Base-by-base conservation (phyloP, 2,113 vertebrate species). In the Hemichromis elongatus region DNA sequence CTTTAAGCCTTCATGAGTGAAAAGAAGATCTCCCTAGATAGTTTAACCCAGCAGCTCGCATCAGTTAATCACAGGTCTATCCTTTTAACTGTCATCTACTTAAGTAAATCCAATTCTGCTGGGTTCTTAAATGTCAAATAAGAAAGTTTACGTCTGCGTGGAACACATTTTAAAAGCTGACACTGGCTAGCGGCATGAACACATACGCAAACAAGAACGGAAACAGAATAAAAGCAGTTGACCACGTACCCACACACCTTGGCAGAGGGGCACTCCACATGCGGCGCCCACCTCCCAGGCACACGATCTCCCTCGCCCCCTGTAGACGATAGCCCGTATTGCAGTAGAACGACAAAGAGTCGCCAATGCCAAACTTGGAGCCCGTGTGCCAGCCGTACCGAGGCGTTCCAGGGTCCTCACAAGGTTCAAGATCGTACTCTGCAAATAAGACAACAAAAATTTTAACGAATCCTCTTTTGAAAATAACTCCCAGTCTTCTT, bases 191-290 rank as follows among this genome's bases (percentile, higher is more conserved):
- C 13, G 52, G 6, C 5, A 3, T 28, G 53, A 85, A 83, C 37
- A 61, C 14, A 89, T 40, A 28, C 18, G 91, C 35, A 80, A 56
- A 81, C 21, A 89, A 53, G 50, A 87, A 86, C 84, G 81, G 42
- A 92, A 85, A 85, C 63, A 66, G 54, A 94, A 94, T 87, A 75
- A 92, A 95, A 95, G 85, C 90, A 88, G 94, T 68, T 94, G 95
- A 95, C 88, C 95, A 96, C 96, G 92, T 96, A 96, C 96, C 96
- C 92, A 96, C 96, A 96, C 96, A 96, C 95, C 96, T 96, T 95
- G 96, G 96, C 94, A 96, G 95, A 94, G 96, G 94, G 93, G 96
- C 94, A 68, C 96, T 96, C 96, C 96, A 96, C 88, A 96, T 95
- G 50, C 93, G 95, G 54, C 96, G 94, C 80, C 96, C 96, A 82